Conservation (phyloP, 2,888 invertebrate genomes). For the Caenorhabditis virilis region DNA sequence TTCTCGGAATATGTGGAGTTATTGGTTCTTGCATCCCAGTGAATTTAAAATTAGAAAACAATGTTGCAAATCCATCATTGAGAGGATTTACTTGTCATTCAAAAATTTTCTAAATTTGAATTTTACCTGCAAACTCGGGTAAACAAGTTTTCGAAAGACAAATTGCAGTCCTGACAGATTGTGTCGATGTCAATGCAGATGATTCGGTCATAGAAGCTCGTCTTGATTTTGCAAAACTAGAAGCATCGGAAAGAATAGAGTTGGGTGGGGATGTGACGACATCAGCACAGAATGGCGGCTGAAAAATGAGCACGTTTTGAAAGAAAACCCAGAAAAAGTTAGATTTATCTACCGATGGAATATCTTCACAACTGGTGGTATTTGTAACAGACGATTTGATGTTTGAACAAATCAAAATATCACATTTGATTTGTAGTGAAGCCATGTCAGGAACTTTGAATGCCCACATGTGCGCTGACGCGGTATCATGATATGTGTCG, state of each 20-base stretch:
- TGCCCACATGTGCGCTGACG: slow-evolving; percentile 67
- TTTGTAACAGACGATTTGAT: slow-evolving; percentile 56
- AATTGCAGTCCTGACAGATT: slow-evolving; percentile 39
- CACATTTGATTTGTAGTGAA: slow-evolving; percentile 58
- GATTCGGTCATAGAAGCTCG: slow-evolving; percentile 27
- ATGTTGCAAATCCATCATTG: too few species aligned
- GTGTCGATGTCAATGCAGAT: slow-evolving; percentile 19
- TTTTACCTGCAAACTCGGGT: slow-evolving; percentile 24
- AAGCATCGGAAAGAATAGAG: slow-evolving; percentile 62
- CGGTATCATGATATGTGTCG: slow-evolving; percentile 67
- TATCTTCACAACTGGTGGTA: slow-evolving; percentile 53
- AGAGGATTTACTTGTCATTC: too few species aligned
- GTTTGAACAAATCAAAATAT: slow-evolving; percentile 64
- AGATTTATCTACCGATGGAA: slow-evolving; percentile 58
- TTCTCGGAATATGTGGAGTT: too few species aligned
- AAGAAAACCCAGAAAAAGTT: neutral
- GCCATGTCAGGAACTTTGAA: slow-evolving; percentile 68
- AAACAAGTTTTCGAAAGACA: slow-evolving; percentile 38
- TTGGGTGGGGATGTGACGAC: slow-evolving; percentile 65
- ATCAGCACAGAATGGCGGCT: slow-evolving; percentile 67
- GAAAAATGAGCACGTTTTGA: slow-evolving; percentile 21
- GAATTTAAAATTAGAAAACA: too few species aligned
- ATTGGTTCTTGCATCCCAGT: too few species aligned
- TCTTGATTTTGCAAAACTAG: slow-evolving; percentile 43
- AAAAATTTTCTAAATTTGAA: too few species aligned